Base-by-base conservation (phyloP, 2,797 vertebrate species). In the Sebastes wilsoni region DNA sequence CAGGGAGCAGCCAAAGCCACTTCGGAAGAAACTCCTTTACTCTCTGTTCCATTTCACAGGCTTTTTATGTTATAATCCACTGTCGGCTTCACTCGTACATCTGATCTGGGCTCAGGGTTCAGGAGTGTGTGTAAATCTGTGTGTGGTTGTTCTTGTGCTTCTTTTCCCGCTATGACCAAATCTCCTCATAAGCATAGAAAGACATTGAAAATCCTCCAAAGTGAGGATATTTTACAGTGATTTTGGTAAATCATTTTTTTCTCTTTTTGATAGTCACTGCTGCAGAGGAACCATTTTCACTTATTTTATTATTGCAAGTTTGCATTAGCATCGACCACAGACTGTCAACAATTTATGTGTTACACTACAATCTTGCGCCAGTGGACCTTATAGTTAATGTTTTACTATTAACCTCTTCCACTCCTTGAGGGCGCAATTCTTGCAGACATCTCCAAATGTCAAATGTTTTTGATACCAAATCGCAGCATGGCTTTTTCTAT, bases 11-110 rank as follows among this genome's bases (percentile, higher is more conserved):
- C 74, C 55, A 61, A 28, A 80, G 75, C 67, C 49, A 69, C 80
- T 86, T 75, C 8, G 8, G 27, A 55, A 77, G 69, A 75, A 79
- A 80, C 80, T 81, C 62, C 56, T 72, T 70, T 38, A 72, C 66
- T 69, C 65, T 72, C 42, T 59, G 72, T 83, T 83, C 64, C 79
- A 46, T 88, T 80, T 88, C 84, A 72, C 66, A 69, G 74, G 74
- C 77, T 88, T 85, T 85, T 82, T 72, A 82, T 77, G 56, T 77
- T 80, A 11, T 87, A 88, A 88, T 88, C 82, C 81, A 82, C 77
- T 75, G 80, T 72, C 30, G 1, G 52, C 77, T 83, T 69, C 66
- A 66, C 70, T 72, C 59, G n/a, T 55, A 69, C 84, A 88, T 84
- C 60, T 88, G 72, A 84, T 87, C 79, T 70, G 79, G 77, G 66